These are phyloP conservation scores for Copsychus sechellarum DNA, from an alignment of 2,113 vertebrate genomes.

Conservation along the genomic window DNA sequence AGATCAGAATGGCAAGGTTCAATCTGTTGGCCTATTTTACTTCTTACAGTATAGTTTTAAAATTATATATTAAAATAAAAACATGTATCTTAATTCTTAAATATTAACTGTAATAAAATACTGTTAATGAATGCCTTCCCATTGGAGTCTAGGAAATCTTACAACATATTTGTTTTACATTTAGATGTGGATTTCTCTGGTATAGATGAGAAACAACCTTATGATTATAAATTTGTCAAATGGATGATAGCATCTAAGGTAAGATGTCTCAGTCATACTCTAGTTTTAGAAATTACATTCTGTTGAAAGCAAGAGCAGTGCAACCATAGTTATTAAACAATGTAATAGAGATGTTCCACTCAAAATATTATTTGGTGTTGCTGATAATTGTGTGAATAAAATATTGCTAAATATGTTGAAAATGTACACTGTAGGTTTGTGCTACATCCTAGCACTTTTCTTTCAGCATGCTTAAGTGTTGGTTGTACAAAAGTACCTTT, in stretches of 20 bases:
- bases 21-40: neutral
- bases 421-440: neutral
- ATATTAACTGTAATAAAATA: neutral
- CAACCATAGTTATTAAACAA: neutral
- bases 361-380: neutral
- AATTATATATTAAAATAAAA: neutral
- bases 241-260: slow-evolving; percentile 98
- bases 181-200: slow-evolving; percentile 87
- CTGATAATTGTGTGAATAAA: neutral
- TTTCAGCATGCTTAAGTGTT: neutral
- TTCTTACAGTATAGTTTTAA: neutral
- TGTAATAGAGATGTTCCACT: neutral
- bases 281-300: slow-evolving; percentile 11
- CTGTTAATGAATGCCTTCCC: neutral
- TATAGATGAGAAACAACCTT: slow-evolving; percentile 78
- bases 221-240: slow-evolving; percentile 94
- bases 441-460: neutral
- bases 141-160: neutral
- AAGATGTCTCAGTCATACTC: neutral
- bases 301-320: neutral
- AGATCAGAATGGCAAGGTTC: neutral
- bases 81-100: neutral
- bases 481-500: neutral
- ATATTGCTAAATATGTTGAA: neutral
- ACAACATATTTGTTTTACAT: neutral